These are phyloP conservation scores for Aphis craccivora DNA, from an alignment of 1,140 invertebrate genomes.

Conservation along the genomic window DNA sequence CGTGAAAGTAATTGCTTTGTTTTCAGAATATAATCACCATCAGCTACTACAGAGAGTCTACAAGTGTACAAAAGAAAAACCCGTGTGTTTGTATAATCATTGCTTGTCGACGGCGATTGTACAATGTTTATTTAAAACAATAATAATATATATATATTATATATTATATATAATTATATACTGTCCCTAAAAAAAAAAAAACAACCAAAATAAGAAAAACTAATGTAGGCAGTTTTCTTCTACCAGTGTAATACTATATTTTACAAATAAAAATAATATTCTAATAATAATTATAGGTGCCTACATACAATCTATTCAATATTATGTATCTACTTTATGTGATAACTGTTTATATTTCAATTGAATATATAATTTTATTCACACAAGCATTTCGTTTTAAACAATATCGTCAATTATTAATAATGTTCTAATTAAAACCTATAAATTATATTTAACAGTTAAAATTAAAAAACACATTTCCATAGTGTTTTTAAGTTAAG, in stretches of 20 bases:
- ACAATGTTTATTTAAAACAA: neutral
- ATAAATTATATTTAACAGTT: neutral
- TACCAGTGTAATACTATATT: neutral
- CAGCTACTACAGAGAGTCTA: neutral
- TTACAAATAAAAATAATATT: conserved; percentile 1
- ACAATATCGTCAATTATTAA: neutral
- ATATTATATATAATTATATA: too few relatives aligned
- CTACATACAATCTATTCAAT: neutral
- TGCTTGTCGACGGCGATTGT: neutral
- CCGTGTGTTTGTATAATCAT: neutral
- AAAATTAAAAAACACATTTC: neutral
- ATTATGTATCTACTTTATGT: neutral
- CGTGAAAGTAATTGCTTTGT: neutral
- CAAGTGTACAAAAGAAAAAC: conserved; percentile 5
- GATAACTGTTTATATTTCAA: neutral
- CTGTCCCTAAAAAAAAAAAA: neutral
- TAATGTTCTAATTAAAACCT: neutral
- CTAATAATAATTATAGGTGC: neutral
- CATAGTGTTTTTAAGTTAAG: neutral
- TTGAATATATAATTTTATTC: neutral
- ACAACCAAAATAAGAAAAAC: neutral
- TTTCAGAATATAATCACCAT: neutral
- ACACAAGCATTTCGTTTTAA: neutral
- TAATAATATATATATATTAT: neutral
- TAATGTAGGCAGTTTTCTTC: neutral